Evolutionary conservation across 1,140 invertebrate genomes (phyloP).

Genomic region (Cataglyphis hispanica): DNA sequence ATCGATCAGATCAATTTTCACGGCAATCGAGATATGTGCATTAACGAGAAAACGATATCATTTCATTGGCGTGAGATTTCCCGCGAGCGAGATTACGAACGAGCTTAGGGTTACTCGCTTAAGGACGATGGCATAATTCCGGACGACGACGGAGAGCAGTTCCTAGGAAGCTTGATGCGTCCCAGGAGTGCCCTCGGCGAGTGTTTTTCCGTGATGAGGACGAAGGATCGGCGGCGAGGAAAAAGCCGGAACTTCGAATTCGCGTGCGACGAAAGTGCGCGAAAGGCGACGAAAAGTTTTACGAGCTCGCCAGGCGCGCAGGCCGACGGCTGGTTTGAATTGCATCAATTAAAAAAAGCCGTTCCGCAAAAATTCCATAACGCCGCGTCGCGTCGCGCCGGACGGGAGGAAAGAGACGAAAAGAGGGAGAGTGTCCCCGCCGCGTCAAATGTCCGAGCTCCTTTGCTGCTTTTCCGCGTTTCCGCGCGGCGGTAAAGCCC

Average conservation of each 20-base stretch:
- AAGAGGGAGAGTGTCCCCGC: conserved; percentile 54
- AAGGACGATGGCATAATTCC: conserved; percentile 50
- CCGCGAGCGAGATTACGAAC: conserved; percentile 61
- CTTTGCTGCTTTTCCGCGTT: conserved; percentile 65
- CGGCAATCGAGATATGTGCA: not conserved
- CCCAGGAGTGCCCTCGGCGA: conserved; percentile 67
- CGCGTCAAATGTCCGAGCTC: conserved; percentile 73
- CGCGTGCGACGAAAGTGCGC: conserved; percentile 16
- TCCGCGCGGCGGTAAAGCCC: conserved; percentile 65
- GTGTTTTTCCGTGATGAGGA: conserved; percentile 49
- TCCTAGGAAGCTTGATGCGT: conserved; percentile 47
- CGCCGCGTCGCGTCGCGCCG: conserved; percentile 24
- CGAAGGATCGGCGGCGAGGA: conserved; percentile 27
- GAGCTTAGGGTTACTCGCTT: conserved; percentile 57
- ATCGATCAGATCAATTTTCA: conserved; percentile 35
- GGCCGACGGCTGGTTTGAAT: conserved; percentile 72
- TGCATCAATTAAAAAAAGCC: conserved; percentile 80
- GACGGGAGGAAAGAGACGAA: conserved; percentile 6
- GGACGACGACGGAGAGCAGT: conserved; percentile 28
- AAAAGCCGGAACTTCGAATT: conserved; percentile 65
- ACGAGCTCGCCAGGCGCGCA: conserved; percentile 71
- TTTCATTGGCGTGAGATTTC: conserved; percentile 45
- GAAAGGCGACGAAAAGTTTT: conserved; percentile 77
- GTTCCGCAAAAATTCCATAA: conserved; percentile 79
- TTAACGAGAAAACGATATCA: conserved; percentile 22